phyloP scores from a whole-genome alignment of 2,113 vertebrate species.

The Chamaea fasciata region DNA sequence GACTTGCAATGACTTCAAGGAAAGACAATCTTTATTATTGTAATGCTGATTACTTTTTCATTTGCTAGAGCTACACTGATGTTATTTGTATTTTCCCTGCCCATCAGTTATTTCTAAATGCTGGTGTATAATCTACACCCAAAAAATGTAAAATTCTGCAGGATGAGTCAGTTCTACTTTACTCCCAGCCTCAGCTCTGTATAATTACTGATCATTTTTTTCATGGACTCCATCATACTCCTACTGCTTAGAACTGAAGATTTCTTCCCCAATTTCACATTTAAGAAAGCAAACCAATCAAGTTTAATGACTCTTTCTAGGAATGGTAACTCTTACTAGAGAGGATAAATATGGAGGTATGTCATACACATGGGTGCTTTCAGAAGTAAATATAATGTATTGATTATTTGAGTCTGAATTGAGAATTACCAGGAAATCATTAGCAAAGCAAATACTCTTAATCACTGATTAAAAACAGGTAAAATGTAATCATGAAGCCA shows the following conservation, averaged over 20 bases:
- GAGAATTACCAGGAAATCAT: not conserved
- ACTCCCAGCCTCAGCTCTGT: conserved; percentile 60
- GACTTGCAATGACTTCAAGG: not conserved
- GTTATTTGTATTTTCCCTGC: not conserved
- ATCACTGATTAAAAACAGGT: not conserved
- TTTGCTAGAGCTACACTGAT: not conserved
- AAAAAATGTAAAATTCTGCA: conserved; percentile 57
- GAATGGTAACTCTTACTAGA: not conserved
- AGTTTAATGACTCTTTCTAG: not conserved
- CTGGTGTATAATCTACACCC: not conserved
- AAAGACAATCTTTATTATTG: not conserved
- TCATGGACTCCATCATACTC: conserved; percentile 69
- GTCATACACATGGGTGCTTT: not conserved
- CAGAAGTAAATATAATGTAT: not conserved
- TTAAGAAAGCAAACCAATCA: not conserved
- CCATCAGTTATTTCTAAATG: not conserved
- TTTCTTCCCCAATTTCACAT: conserved; percentile 41
- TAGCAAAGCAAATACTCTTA: not conserved
- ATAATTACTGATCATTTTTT: conserved; percentile 68
- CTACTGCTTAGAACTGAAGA: conserved; percentile 66
- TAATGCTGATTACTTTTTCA: not conserved
- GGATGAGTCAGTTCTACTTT: conserved; percentile 74
- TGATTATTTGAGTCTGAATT: not conserved
- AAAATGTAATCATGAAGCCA: not conserved
- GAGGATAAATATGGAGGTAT: not conserved